Percentiles rank a stretch among this genome's conserved stretches.
Conservation (phyloP, 2,797 vertebrate species). For the Poecilia picta region DNA sequence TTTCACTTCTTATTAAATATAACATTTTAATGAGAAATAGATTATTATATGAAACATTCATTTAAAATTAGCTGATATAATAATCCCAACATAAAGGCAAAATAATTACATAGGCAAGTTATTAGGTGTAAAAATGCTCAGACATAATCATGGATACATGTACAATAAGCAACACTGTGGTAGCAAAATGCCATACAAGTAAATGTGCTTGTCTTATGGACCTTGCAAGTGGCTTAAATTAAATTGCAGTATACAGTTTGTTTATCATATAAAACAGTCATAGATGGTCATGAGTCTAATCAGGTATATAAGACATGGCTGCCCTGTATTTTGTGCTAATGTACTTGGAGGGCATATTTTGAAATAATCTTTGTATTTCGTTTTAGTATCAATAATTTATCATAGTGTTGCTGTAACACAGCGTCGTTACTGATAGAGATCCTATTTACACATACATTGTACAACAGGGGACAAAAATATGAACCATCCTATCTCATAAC, state of each 20-base stretch:
- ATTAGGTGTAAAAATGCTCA: slow-evolving; percentile 81
- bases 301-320: slow-evolving; percentile 64
- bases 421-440: slow-evolving; percentile 67
- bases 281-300: slow-evolving; percentile 67
- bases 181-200: slow-evolving; percentile 66
- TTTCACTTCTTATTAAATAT: slow-evolving; percentile 87
- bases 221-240: slow-evolving; percentile 67
- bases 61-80: slow-evolving; percentile 87
- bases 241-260: slow-evolving; percentile 67
- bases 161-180: slow-evolving; percentile 74
- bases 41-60: slow-evolving; percentile 90
- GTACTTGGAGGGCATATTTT: slow-evolving; percentile 55
- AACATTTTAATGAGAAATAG: slow-evolving; percentile 90
- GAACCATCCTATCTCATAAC: slow-evolving; percentile 55
- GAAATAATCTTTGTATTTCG: slow-evolving; percentile 66
- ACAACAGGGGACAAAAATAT: slow-evolving; percentile 60
- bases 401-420: slow-evolving; percentile 74
- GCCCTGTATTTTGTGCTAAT: slow-evolving; percentile 77
- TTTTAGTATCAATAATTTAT: slow-evolving; percentile 67
- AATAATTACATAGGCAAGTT: slow-evolving; percentile 84
- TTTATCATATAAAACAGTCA: slow-evolving; percentile 73
- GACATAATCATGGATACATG: slow-evolving; percentile 78
- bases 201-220: slow-evolving; percentile 81
- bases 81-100: slow-evolving; percentile 83
- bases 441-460: slow-evolving; percentile 80